Evolutionary conservation across 2,888 invertebrate species (phyloP), one percentile per base, ranked within the genome.

Genomic region (Sclerodermus sp.): DNA sequence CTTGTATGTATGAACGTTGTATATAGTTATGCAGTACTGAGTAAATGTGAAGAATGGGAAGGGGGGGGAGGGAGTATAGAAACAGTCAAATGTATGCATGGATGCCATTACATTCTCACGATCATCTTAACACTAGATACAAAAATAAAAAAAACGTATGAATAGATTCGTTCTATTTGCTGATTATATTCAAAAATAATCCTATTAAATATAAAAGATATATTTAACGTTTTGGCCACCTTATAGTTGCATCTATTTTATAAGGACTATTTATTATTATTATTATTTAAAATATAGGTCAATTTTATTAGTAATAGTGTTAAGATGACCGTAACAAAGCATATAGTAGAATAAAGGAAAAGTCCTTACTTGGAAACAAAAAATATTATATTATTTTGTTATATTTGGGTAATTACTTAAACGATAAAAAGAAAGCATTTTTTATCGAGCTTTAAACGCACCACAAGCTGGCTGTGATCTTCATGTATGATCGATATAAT

Each of bases 1-100:
- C 61, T 68, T 66, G 67, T 66, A 62, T 64, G 68, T 67, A 66
- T 66, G 66, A 62, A 59, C 60, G 55, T 56, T 71, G 72, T 71
- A 73, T 57, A 74, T 71, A 72, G 64, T 67, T 62, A 59, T 53
- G 57, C 53, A 53, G 46, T 56, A 55, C 34, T 40, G 56, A 55
- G 56, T 46, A 58, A 55, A 53, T 60, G 54, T 23, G 38, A 34
- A 49, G 37, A 51, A 42, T 42, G 8, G 36, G 16, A 41, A 39
- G 34, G 40, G 10, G 34, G 18, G 23, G 36, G 18, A 49, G 29
- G 38, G 47, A 40, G 32, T 47, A 62, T 53, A 60, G 43, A 59
- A 59, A 50, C 52, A 59, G 60, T 62, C 55, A 59, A 54, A 60
- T 51, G 64, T 49, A 63, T 62, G 62, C 63, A 52, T 61, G 57